These are phyloP conservation scores for Yponomeuta cagnagella DNA, from an alignment of 2,888 invertebrate genomes.

Conservation along the genomic window DNA sequence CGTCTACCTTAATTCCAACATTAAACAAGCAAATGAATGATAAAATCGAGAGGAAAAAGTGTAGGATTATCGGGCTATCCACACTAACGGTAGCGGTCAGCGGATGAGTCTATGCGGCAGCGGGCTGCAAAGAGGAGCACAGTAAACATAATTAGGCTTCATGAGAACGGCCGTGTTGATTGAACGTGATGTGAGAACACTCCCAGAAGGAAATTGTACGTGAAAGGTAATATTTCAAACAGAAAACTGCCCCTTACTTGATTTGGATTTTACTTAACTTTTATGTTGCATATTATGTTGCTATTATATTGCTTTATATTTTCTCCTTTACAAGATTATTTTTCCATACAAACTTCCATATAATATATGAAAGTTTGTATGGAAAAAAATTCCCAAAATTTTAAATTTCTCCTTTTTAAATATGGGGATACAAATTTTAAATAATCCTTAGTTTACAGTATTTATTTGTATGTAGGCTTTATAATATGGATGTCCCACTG, in stretches of 20 bases:
- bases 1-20: not conserved
- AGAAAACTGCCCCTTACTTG: slow-evolving; percentile 40
- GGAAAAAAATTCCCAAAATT: too few relatives aligned
- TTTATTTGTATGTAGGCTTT: too few relatives aligned
- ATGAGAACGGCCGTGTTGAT: slow-evolving; percentile 46
- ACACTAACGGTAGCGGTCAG: slow-evolving; percentile 6
- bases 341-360: too few relatives aligned
- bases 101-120: slow-evolving; percentile 34
- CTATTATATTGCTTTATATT: not conserved
- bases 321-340: too few relatives aligned
- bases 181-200: slow-evolving; percentile 48
- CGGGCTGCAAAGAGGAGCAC: slow-evolving; percentile 36
- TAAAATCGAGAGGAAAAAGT: slow-evolving; percentile 11
- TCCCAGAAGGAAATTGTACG: slow-evolving; percentile 46
- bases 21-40: slow-evolving; percentile 4
- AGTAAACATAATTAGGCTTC: slow-evolving; percentile 59
- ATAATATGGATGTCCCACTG: too few relatives aligned
- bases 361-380: too few relatives aligned
- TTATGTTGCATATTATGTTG: not conserved
- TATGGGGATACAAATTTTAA: too few relatives aligned
- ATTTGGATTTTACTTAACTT: not conserved
- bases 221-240: slow-evolving; percentile 53
- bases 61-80: slow-evolving; percentile 11
- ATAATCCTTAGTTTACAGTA: too few relatives aligned
- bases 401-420: too few relatives aligned